Evolutionary conservation across 2,113 vertebrate genomes (phyloP), one percentile per base, ranked within the genome.

Genomic region (Galbula dea): DNA sequence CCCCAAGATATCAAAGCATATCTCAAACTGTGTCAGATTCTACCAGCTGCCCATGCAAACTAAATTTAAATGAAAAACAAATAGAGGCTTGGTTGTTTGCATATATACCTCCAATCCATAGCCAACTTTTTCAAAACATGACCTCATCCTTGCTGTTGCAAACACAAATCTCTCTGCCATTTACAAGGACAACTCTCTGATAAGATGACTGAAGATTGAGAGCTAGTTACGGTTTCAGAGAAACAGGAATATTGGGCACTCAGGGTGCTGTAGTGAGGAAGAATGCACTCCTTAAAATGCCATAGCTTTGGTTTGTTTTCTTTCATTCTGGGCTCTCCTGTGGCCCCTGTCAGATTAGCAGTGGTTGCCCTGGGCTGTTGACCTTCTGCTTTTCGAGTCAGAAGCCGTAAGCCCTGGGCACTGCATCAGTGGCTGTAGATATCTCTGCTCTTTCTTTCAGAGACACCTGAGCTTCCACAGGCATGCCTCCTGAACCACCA

Each of bases 51-150:
- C 81, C 94, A 96, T 94, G 90, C 93, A 97, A 96, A 97, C 83
- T 37, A 72, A 90, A 97, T 95, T 96, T 94, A 96, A 95, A 96
- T 94, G 45, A 90, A 86, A 96, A 96, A 65, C 88, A 94, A 97
- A 96, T 6, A 96, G 23, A 93, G 84, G 75, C 67, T 80, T 92
- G 89, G 88, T 48, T 90, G 91, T 97, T 96, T 97, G 94, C 96
- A 96, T 96, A 63, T 90, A 69, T 63, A 76, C 61, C 86, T 84
- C 83, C 63, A 88, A 72, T 83, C 79, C 78, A 96, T 57, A 86
- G 77, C 63, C 75, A 81, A 14, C 67, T 94, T 81, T 73, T 86
- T 78, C 71, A 87, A 91, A 94, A 93, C 55, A 94, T 94, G 87
- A 95, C 89, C 80, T 88, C 69, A 93, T 43, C 83, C 75, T 65